Conservation (phyloP, 2,797 vertebrate species). For the Arnoldichthys spilopterus region DNA sequence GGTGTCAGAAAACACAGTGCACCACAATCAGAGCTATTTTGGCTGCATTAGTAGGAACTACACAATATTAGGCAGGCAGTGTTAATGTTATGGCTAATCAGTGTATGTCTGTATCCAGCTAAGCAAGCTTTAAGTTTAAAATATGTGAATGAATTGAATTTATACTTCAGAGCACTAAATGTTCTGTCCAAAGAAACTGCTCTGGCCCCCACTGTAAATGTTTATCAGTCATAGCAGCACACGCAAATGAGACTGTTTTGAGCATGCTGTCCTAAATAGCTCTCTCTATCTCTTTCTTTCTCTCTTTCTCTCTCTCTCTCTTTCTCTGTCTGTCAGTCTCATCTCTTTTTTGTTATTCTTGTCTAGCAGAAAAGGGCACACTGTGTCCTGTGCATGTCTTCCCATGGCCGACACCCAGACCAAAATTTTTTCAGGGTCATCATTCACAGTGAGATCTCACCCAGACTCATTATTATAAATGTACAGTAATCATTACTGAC, state of each 20-base stretch:
- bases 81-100: too few species aligned
- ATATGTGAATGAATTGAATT: constrained; percentile 16
- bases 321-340: not conserved
- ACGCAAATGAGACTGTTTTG: constrained; percentile 30
- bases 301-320: not conserved
- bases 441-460: constrained; percentile 32
- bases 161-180: too few species aligned
- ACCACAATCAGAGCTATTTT: too few species aligned
- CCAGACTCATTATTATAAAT: constrained; percentile 18
- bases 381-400: constrained; percentile 18
- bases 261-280: constrained; percentile 28
- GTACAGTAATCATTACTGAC: constrained; percentile 40
- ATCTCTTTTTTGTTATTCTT: constrained; percentile 9
- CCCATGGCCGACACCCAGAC: constrained; percentile 13
- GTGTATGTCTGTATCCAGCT: too few species aligned
- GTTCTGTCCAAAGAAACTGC: constrained; percentile 23
- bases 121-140: too few species aligned
- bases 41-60: too few species aligned
- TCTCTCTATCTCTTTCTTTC: constrained; percentile 1
- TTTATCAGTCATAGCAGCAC: constrained; percentile 17
- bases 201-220: constrained; percentile 7
- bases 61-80: too few species aligned
- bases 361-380: constrained; percentile 9
- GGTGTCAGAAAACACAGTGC: too few species aligned
- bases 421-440: not conserved